Conservation (phyloP, 2,113 vertebrate species). For the Crypturellus undulatus region DNA sequence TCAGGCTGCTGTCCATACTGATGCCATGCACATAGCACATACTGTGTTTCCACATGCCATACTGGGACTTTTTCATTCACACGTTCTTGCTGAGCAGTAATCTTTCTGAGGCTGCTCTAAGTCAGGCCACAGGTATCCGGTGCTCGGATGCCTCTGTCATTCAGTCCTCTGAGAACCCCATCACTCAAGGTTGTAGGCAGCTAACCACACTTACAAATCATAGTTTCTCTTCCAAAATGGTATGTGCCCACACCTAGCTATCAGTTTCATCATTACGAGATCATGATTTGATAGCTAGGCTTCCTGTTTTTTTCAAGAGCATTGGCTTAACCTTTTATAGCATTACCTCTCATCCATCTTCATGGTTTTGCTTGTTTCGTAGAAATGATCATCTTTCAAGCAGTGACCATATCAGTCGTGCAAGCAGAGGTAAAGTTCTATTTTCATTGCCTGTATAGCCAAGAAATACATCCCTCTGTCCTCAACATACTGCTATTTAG, state of each 20-base stretch:
- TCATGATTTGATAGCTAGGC: neutral
- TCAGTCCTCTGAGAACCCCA: neutral
- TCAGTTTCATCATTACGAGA: slow-evolving; percentile 41
- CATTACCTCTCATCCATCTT: neutral
- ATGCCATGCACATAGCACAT: neutral
- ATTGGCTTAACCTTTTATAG: neutral
- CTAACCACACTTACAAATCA: neutral
- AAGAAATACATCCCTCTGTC: neutral
- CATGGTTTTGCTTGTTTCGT: neutral
- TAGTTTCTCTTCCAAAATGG: slow-evolving; percentile 12
- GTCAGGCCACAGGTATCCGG: neutral
- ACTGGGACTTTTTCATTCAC: neutral
- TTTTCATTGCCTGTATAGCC: neutral
- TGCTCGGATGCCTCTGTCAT: neutral
- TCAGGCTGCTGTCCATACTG: accelerated
- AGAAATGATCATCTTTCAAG: neutral
- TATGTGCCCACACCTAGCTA: neutral
- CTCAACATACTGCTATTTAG: accelerated
- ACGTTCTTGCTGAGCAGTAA: neutral
- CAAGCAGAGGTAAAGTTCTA: neutral
- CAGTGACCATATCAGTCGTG: neutral
- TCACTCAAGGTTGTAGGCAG: neutral
- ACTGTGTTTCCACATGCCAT: neutral
- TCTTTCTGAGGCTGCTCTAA: neutral
- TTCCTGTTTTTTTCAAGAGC: slow-evolving; percentile 48